These are phyloP conservation scores for Poliocrania exsul DNA, from an alignment of 2,797 vertebrate species.

Conservation along the genomic window DNA sequence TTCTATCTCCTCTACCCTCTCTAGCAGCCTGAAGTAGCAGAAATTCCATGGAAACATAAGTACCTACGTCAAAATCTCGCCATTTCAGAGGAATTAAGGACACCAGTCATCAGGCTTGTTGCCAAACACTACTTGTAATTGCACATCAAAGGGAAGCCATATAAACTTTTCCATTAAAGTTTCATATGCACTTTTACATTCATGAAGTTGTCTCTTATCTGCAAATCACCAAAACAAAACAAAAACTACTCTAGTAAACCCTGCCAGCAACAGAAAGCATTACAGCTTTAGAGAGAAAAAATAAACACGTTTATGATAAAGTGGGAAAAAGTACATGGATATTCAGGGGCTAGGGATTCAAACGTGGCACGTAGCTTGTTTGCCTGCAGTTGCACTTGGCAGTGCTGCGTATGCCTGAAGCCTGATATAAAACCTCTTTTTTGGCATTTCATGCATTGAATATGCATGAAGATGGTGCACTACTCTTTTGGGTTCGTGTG, in stretches of 20 bases:
- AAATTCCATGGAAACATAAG: rapidly evolving
- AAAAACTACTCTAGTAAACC: neutral
- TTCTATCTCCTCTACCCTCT: neutral
- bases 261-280: neutral
- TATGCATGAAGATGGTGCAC: neutral
- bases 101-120: neutral
- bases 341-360: neutral
- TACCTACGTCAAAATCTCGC: neutral
- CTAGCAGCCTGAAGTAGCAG: neutral
- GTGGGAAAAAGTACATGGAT: rapidly evolving
- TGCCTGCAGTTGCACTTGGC: neutral
- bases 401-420: neutral
- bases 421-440: neutral
- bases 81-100: neutral
- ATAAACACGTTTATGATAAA: no score
- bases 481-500: no score
- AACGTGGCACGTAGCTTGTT: rapidly evolving
- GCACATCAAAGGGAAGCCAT: neutral
- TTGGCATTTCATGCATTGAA: neutral
- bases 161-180: neutral
- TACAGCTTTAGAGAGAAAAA: neutral
- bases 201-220: neutral
- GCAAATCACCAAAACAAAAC: neutral
- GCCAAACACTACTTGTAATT: neutral
- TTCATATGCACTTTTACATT: neutral